Evolutionary conservation across 2,888 invertebrate species (phyloP).

Genomic region (Lochmaea capreae): DNA sequence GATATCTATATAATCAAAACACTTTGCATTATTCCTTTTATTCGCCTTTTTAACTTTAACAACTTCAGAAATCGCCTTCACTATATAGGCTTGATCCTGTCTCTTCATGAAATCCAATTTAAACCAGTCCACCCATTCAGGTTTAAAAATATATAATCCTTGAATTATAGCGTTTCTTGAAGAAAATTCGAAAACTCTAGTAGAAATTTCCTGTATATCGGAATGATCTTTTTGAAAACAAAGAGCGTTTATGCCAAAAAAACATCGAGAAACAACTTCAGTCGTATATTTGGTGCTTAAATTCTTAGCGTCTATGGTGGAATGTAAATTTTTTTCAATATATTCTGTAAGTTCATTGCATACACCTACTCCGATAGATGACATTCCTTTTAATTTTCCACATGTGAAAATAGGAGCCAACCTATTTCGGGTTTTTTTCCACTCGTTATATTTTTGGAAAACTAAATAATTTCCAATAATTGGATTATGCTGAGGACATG

Average conservation of each 20-base stretch:
- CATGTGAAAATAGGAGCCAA: constrained; percentile 69
- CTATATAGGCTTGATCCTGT: constrained; percentile 53
- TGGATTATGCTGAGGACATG: constrained; percentile 59
- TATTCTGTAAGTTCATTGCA: constrained; percentile 53
- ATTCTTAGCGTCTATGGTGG: constrained; percentile 56
- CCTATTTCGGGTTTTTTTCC: constrained; percentile 68
- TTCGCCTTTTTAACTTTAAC: constrained; percentile 51
- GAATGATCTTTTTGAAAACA: constrained; percentile 60
- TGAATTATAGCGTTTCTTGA: constrained; percentile 51
- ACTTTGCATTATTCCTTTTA: constrained; percentile 52
- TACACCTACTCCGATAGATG: constrained; percentile 64
- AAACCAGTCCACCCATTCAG: constrained; percentile 49
- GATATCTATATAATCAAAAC: constrained; percentile 70
- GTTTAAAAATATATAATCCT: constrained; percentile 52
- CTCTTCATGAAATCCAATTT: constrained; percentile 53
- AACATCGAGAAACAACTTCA: constrained; percentile 65
- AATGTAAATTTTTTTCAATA: constrained; percentile 36
- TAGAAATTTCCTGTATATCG: constrained; percentile 60
- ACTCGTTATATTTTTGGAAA: constrained; percentile 66
- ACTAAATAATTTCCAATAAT: constrained; percentile 64
- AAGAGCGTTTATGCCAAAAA: constrained; percentile 65
- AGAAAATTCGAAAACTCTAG: constrained; percentile 57
- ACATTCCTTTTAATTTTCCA: constrained; percentile 69
- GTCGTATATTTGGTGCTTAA: constrained; percentile 62
- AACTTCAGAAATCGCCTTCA: constrained; percentile 53